phyloP scores from a whole-genome alignment of 92 coral and sea anemone genomes.

The Porites divaricata region DNA sequence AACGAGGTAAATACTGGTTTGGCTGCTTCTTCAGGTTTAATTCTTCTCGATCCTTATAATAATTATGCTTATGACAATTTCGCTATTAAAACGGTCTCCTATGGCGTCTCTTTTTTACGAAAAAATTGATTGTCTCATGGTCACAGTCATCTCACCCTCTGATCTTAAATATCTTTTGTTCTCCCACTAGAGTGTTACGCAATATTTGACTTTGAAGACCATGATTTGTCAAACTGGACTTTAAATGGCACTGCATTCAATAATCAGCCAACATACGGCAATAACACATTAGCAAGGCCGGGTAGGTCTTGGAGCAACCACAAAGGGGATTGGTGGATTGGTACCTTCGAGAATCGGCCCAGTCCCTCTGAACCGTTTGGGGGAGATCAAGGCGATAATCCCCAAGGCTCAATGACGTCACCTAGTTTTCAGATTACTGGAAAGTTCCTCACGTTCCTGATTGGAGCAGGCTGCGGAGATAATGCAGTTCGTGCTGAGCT shows the following conservation, averaged over 20 bases:
- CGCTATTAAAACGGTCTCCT: too few species aligned
- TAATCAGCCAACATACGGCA: background rate
- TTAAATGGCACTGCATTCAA: background rate
- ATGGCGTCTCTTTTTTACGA: too few species aligned
- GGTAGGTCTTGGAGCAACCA: background rate
- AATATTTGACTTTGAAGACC: background rate
- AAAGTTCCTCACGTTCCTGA: background rate
- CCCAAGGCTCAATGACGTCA: background rate
- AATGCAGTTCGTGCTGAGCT: background rate
- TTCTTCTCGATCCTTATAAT: too few species aligned
- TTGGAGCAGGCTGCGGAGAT: background rate
- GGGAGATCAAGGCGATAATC: background rate
- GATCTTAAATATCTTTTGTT: background rate
- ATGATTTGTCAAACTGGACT: background rate
- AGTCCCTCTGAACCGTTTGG: background rate
- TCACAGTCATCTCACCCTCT: background rate
- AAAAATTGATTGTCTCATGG: too few species aligned
- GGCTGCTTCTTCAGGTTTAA: too few species aligned
- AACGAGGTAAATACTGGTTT: too few species aligned
- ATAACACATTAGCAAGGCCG: background rate
- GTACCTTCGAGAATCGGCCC: background rate
- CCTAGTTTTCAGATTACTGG: background rate
- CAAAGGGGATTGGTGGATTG: background rate
- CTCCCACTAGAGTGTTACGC: background rate
- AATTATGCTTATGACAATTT: too few species aligned